Percentiles rank a stretch among this genome's conserved stretches.
Evolutionary conservation across 2,797 vertebrate genomes (phyloP).

Genomic region (Corythornis leucogaster): DNA sequence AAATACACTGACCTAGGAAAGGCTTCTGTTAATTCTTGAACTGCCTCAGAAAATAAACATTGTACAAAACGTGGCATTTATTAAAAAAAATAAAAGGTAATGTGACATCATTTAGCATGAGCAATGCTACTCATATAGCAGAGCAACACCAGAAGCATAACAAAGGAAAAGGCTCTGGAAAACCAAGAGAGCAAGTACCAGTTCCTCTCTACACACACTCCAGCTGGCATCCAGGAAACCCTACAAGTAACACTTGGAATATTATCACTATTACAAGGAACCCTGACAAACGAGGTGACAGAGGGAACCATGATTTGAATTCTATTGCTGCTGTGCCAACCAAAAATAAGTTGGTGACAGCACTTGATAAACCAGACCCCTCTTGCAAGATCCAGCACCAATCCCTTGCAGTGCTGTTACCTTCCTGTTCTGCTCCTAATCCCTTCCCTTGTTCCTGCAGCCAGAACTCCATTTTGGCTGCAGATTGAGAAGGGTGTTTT

Average conservation of each 20-base stretch:
- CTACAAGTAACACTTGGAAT: background rate
- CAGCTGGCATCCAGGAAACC: background rate
- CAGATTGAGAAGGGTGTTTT: background rate
- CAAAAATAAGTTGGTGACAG: background rate
- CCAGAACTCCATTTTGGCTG: background rate
- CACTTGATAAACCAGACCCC: background rate
- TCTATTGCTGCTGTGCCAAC: background rate
- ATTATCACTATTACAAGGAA: background rate
- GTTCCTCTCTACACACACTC: accelerated
- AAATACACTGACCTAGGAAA: background rate
- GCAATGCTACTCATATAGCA: background rate
- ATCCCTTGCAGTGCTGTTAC: background rate
- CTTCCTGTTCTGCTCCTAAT: background rate
- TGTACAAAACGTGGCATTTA: background rate
- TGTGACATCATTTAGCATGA: background rate
- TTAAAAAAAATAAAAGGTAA: background rate
- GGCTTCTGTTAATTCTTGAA: constrained; percentile 30
- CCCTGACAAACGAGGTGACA: background rate
- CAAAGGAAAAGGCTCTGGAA: background rate
- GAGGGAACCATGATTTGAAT: background rate
- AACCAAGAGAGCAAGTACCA: background rate
- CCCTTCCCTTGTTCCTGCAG: background rate
- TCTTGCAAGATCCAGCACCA: background rate
- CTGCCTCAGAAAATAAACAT: background rate
- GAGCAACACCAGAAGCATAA: background rate